Percentiles rank a stretch among this genome's conserved stretches.
Evolutionary conservation across 2,888 invertebrate genomes (phyloP).

Genomic region (Drosophila vallismaia): DNA sequence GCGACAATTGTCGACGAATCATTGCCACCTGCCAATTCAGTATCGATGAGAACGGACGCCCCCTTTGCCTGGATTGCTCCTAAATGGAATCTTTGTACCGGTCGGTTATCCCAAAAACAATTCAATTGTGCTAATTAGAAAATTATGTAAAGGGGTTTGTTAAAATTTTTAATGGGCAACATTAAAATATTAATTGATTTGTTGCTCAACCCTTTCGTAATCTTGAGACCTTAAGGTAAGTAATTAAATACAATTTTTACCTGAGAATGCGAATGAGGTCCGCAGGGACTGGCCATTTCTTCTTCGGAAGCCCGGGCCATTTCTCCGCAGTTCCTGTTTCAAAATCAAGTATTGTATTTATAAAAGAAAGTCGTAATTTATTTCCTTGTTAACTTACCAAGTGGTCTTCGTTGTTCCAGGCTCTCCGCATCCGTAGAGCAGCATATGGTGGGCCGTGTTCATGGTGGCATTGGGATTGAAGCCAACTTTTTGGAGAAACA

Average conservation of each 20-base stretch:
- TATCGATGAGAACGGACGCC: slow-evolving; percentile 20
- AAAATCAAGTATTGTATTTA: neutral
- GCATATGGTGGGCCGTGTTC: slow-evolving; percentile 96
- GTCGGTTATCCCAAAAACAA: neutral
- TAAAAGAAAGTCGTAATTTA: too few relatives aligned
- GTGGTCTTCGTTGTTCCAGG: slow-evolving; percentile 85
- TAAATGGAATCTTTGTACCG: neutral
- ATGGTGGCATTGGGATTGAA: slow-evolving; percentile 96
- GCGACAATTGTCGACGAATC: slow-evolving; percentile 14
- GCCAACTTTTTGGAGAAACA: slow-evolving; percentile 87
- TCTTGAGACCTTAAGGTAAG: neutral
- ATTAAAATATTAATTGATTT: neutral
- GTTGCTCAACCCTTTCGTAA: neutral
- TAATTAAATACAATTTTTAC: slow-evolving; percentile 41
- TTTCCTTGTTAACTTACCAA: slow-evolving; percentile 86
- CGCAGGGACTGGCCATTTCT: slow-evolving; percentile 90
- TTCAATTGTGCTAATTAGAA: neutral
- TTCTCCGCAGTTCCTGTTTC: slow-evolving; percentile 94
- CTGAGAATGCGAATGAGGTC: slow-evolving; percentile 87
- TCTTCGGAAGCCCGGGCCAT: slow-evolving; percentile 88
- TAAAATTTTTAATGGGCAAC: neutral
- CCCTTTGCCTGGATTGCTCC: slow-evolving; percentile 32
- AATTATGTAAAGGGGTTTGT: neutral
- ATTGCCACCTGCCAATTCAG: slow-evolving; percentile 19
- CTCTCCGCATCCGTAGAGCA: slow-evolving; percentile 93